Percentiles rank a stretch among this genome's conserved stretches.
Evolutionary conservation across 2,113 vertebrate genomes (phyloP).

Genomic region (Festucalex cinctus): DNA sequence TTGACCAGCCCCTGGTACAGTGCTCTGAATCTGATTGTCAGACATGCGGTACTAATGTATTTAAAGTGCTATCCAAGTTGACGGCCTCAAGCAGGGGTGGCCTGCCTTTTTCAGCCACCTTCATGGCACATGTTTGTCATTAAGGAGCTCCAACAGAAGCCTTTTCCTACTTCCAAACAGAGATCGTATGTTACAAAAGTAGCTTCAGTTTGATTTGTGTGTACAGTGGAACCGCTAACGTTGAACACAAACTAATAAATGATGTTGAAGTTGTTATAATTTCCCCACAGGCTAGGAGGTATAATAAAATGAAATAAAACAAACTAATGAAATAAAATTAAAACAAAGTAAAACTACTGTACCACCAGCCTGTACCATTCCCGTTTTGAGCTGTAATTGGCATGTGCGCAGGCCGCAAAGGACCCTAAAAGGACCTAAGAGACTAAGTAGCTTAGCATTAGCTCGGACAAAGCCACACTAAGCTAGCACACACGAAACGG

Average conservation of each 20-base stretch:
- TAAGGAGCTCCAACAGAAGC: slow-evolving; percentile 15
- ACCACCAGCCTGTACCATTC: no score
- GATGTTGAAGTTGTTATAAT: neutral
- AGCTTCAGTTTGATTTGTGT: slow-evolving; percentile 3
- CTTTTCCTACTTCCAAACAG: slow-evolving; percentile 14
- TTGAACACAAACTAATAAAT: neutral
- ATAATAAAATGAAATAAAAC: neutral
- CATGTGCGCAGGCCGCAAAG: no score
- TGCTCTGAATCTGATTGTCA: slow-evolving; percentile 71
- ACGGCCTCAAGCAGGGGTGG: slow-evolving; percentile 17
- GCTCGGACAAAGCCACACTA: no score
- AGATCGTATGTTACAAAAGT: neutral
- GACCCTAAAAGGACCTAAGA: no score
- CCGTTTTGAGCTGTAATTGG: no score
- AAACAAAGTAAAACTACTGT: no score
- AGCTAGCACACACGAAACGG: no score
- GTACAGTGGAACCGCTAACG: neutral
- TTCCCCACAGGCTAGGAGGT: neutral
- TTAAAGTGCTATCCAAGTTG: slow-evolving; percentile 8
- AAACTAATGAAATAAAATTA: no score
- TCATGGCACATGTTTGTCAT: slow-evolving; percentile 10
- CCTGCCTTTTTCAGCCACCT: slow-evolving; percentile 3
- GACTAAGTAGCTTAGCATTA: no score
- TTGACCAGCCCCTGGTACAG: slow-evolving; percentile 56
- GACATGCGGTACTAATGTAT: slow-evolving; percentile 43